A percentile compares a stretch with the other conserved stretches of the same genome.
Evolutionary conservation across 2,888 invertebrate genomes (phyloP).

Genomic region (Noctua janthe): DNA sequence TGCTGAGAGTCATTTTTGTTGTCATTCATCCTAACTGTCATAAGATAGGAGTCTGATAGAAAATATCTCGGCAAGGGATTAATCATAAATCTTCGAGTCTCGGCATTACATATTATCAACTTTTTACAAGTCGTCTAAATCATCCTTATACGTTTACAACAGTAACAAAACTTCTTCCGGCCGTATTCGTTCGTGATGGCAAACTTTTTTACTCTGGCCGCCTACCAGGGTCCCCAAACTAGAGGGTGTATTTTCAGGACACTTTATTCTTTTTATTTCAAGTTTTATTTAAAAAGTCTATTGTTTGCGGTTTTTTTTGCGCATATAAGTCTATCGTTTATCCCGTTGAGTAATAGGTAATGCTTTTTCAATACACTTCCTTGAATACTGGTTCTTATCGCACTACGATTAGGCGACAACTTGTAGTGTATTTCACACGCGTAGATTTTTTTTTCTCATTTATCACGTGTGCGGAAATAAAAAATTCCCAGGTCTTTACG

Average conservation of each 20-base stretch:
- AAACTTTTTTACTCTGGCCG: conserved; percentile 79
- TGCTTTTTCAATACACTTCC: too few species aligned
- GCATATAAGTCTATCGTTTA: too few species aligned
- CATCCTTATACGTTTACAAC: conserved; percentile 85
- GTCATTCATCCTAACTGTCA: conserved; percentile 57
- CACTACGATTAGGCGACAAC: too few species aligned
- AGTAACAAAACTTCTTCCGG: conserved; percentile 82
- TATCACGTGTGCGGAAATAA: too few species aligned
- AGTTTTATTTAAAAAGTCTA: not conserved
- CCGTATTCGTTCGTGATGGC: conserved; percentile 70
- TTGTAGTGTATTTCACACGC: too few species aligned
- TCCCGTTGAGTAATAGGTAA: too few species aligned
- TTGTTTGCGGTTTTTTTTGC: too few species aligned
- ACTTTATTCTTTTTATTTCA: not conserved
- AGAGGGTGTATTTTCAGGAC: conserved; percentile 14
- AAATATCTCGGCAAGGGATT: conserved; percentile 66
- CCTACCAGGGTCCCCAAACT: conserved; percentile 37
- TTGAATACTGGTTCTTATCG: too few species aligned
- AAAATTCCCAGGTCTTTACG: too few species aligned
- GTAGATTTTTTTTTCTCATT: too few species aligned
- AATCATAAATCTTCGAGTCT: conserved; percentile 70
- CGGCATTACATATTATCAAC: conserved; percentile 77
- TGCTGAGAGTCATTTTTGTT: conserved; percentile 39
- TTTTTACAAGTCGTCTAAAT: conserved; percentile 85
- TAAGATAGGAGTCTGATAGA: conserved; percentile 55